Conservation (phyloP, 2,797 vertebrate species). For the Gymnothorax javanicus region DNA sequence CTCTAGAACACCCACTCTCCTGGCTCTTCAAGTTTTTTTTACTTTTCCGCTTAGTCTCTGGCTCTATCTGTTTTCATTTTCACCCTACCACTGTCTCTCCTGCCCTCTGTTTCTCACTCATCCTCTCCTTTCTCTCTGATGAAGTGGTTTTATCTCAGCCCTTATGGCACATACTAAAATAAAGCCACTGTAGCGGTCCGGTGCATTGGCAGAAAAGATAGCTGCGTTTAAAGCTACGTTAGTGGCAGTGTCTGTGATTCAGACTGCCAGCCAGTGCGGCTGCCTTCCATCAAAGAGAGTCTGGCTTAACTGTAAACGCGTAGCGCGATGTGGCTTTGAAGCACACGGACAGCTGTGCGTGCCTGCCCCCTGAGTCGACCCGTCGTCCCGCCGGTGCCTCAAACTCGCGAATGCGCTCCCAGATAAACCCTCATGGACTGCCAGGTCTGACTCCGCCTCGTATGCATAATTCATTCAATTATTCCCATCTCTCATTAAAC, state of each 20-base stretch:
- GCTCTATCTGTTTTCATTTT: background rate
- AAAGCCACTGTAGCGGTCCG: background rate
- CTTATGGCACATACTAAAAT: constrained; percentile 5
- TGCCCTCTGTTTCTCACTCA: background rate
- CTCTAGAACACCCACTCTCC: background rate
- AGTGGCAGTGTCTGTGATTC: background rate
- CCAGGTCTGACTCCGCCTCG: background rate
- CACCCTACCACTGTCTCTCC: background rate
- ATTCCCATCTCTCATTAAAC: background rate
- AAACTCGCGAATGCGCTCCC: background rate
- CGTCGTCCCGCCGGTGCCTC: background rate
- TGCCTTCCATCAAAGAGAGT: background rate
- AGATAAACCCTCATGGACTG: background rate
- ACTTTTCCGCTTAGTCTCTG: background rate
- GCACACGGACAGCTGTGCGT: background rate
- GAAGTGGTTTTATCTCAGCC: constrained; percentile 13
- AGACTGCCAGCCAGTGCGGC: background rate
- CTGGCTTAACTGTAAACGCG: background rate
- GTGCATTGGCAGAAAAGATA: background rate
- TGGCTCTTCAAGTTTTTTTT: background rate
- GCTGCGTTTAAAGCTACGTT: no score
- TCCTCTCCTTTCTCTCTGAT: background rate
- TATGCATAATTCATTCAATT: constrained; percentile 26
- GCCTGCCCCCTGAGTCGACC: background rate
- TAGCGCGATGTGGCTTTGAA: background rate